Base-by-base conservation (phyloP, 2,797 vertebrate genomes). In the Syngnathus rostellatus region DNA sequence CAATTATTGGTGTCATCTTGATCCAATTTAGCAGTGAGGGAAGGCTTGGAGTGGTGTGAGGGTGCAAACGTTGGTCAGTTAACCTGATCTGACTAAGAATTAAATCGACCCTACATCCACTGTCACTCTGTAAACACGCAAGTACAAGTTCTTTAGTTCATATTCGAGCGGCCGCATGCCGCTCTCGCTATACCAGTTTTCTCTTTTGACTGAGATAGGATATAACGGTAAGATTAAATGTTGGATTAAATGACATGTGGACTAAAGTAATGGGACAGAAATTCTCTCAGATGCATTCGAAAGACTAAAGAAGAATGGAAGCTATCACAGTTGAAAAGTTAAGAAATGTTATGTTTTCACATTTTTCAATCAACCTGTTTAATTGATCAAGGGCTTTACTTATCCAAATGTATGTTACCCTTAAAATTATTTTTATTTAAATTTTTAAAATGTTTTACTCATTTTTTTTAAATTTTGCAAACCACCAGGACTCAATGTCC, bases 1-100 rank as follows among this genome's bases (percentile, higher is more conserved):
- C 94, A 98, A 98, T 98, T 99, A 98, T 95, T 95, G 93, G 94
- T 96, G 94, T 99, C 96, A 99, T 99, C 95, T 98, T 98, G 96
- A 98, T 96, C 94, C 95, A 99, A 99, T 99, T 97, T 93, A 95
- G 69, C 16, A 41, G 67, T 61, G 59, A 67, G 65, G 64, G 83
- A 83, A 31, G 65, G 11, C 86, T 51, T 80, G 86, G 85, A 83
- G 68, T 67, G 71, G 64, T n/a, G 61, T 84, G 86, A 81, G 91
- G 92, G 92, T 95, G 91, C 87, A 93, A 94, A 93, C 77, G 66
- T 90, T 97, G 96, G 95, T 98, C 96, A 96, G 93, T 94, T 90
- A 90, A 92, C 91, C 89, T 91, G 89, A 91, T 89, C 89, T 91
- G 88, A 93, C 88, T 90, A 90, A 87, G 86, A 70, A 73, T 70